Percentiles rank a stretch among this genome's conserved stretches.
These are phyloP conservation scores for Leucania comma DNA, from an alignment of 2,888 invertebrate species.

Conservation along the genomic window DNA sequence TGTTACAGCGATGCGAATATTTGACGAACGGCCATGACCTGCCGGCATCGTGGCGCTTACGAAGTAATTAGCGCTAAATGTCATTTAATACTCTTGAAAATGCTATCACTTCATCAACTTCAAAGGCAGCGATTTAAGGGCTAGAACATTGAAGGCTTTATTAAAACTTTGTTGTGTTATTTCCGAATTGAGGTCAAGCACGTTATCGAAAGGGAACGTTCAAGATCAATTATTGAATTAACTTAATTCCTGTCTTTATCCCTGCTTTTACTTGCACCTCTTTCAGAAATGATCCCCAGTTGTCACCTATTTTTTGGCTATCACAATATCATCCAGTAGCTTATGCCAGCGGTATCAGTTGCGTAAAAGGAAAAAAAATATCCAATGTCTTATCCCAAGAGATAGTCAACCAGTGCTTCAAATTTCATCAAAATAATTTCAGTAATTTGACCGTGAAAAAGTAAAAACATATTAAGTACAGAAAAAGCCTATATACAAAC, in stretches of 20 bases:
- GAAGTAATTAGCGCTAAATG: constrained; percentile 42
- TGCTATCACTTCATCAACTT: constrained; percentile 36
- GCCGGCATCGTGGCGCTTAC: constrained; percentile 11
- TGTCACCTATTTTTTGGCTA: too few relatives aligned
- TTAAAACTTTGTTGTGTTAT: not conserved
- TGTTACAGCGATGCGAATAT: constrained; percentile 52
- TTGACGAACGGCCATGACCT: constrained; percentile 56
- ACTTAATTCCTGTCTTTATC: not conserved
- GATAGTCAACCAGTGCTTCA: too few relatives aligned
- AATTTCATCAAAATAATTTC: too few relatives aligned
- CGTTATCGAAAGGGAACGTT: not conserved
- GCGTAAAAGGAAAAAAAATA: too few relatives aligned
- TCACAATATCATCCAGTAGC: too few relatives aligned
- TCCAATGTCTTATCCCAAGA: too few relatives aligned
- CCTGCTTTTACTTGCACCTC: not conserved
- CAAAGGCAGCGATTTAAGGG: constrained; percentile 12
- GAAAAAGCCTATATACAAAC: too few relatives aligned
- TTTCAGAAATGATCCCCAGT: not conserved
- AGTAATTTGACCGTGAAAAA: too few relatives aligned
- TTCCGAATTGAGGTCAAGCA: not conserved
- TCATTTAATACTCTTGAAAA: constrained; percentile 34
- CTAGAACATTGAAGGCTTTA: constrained; percentile 4
- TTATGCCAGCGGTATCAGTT: too few relatives aligned
- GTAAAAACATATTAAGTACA: too few relatives aligned
- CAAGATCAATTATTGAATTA: not conserved